Base-by-base conservation (phyloP, 2,797 vertebrate genomes). In the Setipinna tenuifilis region DNA sequence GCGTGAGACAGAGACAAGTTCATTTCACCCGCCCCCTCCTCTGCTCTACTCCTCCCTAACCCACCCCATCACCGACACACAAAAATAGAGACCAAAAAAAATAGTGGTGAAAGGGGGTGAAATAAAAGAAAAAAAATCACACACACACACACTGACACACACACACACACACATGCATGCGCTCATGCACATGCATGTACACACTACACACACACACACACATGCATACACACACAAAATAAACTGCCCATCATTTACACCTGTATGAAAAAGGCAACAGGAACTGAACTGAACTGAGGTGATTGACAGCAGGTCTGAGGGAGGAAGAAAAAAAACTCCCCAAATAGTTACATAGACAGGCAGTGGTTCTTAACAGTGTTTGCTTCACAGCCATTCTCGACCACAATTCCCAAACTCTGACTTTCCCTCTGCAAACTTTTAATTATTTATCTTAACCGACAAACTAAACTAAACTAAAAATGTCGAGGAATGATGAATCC, bases 1-100 rank as follows among this genome's bases (percentile, higher is more conserved):
- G 19, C 62, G 17, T 57, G 11, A 78, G 44, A 68, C 82, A 61
- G 19, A 83, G 59, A 85, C 58, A 48, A 61, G 75, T 50, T 82
- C 25, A 85, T 68, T 75, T 75, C 68, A 35, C 65, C 28, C 25
- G 14, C 28, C 28, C 62, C n/a, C 23, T 23, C 62, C 11, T 9
- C 62, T 54, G 2, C 14, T 54, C 50, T 54, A 0, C 50, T 3
- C 50, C 46, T 48, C 9, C 50, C 50, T 54, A 54, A 54, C 50
- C 50, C 50, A 54, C 50, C 50, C 50, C 50, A 54, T 3, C 50
- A 54, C 50, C 7, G 9, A 54, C 50, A 62, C 46, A 54, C 14
- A 35, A 7, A 54, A 65, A 12, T 48, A 21, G 11, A 21, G 11
- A 80, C 23, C 58, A 11, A 41, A 35, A 71, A 25, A 17, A 35